Base-by-base conservation (phyloP, 92 coral and sea anemone genomes). In the Porites divaricata region DNA sequence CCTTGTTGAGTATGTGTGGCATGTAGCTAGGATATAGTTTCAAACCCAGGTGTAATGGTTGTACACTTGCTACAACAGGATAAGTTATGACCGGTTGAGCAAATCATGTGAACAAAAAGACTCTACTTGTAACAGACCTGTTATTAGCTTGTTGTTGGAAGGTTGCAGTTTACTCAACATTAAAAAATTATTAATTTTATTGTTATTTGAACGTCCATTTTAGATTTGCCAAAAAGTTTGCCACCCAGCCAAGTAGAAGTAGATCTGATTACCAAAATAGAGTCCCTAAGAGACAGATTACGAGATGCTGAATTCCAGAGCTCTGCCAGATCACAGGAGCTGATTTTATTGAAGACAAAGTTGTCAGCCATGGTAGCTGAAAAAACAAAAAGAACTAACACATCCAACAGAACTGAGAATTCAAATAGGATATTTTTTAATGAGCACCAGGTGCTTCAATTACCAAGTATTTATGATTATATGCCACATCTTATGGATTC, bases 401-500 rank as follows among this genome's bases (percentile, higher is more conserved):
- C 54, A 25, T 76, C 67, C 21, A 80, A 20, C 58, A 48, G 24
- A 22, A 28, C 15, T 45, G 16, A 61, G 70, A 72, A 72, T 50
- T 79, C 88, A 5, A 66, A 87, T 16, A 74, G 76, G 21, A 56
- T 65, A 75, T 65, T 84, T 75, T 62, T 75, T 45, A 71, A 84
- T 2, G 68, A 49, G 50, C 63, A 69, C 65, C 61, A 72, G 21
- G 22, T 90, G 17, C 81, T 72, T 2, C 69, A 87, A 59, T 62
- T 95, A 53, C 99, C 99, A 69, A 95, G 99, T 88, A 95, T 97
- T 75, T 97, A 91, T 79, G 93, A 91, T 69, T 90, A 92, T 63
- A 95, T 97, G 99, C 95, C 99, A 10, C 99, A 97, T 86, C 86
- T 97, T 70, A 75, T 97, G 97, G 95, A 92, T 79, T 88, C 90